Conservation (phyloP, 2,888 invertebrate species). For the Acanthosepion esculentum region DNA sequence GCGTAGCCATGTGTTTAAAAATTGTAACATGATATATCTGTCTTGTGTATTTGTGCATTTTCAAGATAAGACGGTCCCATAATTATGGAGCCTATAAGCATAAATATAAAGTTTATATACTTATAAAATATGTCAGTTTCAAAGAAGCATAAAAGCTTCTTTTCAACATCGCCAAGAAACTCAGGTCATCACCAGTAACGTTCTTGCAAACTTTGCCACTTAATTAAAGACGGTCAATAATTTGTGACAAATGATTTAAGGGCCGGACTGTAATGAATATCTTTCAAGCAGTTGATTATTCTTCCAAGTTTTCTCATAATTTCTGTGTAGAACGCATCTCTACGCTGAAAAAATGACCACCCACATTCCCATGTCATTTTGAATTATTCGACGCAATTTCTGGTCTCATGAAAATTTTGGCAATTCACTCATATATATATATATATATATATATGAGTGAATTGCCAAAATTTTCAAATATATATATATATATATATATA, state of each 20-base stretch:
- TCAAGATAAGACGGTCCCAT: background rate
- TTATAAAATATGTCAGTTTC: background rate
- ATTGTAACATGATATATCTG: no score
- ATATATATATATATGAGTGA: background rate
- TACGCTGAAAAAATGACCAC: background rate
- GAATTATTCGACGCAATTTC: background rate
- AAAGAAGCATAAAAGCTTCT: background rate
- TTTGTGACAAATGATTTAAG: background rate
- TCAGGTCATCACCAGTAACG: background rate
- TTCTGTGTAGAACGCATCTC: background rate
- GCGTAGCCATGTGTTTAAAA: no score
- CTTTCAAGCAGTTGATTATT: background rate
- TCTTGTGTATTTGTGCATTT: background rate
- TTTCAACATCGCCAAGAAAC: background rate
- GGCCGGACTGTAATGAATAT: background rate
- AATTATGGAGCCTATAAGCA: background rate
- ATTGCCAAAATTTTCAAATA: no score
- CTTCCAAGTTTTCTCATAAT: background rate
- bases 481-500: background rate
- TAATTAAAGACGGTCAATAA: background rate
- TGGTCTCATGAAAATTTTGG: background rate
- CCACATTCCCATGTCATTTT: background rate
- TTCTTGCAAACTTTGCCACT: background rate
- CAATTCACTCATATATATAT: background rate
- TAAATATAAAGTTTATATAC: background rate